Evolutionary conservation across 1,140 invertebrate genomes (phyloP).

Genomic region (Psix sp.): DNA sequence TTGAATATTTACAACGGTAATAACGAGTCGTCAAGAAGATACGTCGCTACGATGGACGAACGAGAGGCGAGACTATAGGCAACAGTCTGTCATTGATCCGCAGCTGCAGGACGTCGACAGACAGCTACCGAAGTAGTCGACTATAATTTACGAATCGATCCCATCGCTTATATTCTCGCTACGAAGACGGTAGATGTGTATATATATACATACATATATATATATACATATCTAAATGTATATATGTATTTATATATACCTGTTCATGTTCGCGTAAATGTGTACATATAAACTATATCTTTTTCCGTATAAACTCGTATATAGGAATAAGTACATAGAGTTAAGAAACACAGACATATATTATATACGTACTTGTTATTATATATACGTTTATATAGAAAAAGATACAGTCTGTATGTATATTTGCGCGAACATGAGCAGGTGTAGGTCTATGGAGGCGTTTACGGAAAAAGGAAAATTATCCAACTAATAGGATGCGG

Average conservation of each 20-base stretch:
- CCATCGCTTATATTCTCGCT: conserved; percentile 59
- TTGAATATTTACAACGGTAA: conserved; percentile 59
- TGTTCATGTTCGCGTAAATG: too few species aligned
- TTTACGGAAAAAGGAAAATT: neutral
- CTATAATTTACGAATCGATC: conserved; percentile 63
- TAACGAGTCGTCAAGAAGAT: conserved; percentile 60
- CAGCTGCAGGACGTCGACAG: conserved; percentile 60
- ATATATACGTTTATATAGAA: conserved; percentile 24
- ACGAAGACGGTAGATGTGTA: conserved; percentile 30
- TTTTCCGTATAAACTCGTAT: conserved; percentile 24
- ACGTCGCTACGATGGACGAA: conserved; percentile 53
- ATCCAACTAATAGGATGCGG: neutral
- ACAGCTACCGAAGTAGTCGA: conserved; percentile 61
- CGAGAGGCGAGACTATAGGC: conserved; percentile 56
- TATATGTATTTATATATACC: neutral
- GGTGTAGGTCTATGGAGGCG: neutral
- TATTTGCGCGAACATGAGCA: neutral
- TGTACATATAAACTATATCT: conserved; percentile 11
- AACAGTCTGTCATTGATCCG: conserved; percentile 62
- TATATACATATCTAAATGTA: conserved; percentile 32
- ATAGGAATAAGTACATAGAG: too few species aligned
- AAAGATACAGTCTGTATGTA: conserved; percentile 21
- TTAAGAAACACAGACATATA: too few species aligned
- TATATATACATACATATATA: conserved; percentile 30
- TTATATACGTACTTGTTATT: conserved; percentile 24